These are phyloP conservation scores for Murina feae DNA, from an alignment of 2,113 vertebrate genomes.

Conservation along the genomic window DNA sequence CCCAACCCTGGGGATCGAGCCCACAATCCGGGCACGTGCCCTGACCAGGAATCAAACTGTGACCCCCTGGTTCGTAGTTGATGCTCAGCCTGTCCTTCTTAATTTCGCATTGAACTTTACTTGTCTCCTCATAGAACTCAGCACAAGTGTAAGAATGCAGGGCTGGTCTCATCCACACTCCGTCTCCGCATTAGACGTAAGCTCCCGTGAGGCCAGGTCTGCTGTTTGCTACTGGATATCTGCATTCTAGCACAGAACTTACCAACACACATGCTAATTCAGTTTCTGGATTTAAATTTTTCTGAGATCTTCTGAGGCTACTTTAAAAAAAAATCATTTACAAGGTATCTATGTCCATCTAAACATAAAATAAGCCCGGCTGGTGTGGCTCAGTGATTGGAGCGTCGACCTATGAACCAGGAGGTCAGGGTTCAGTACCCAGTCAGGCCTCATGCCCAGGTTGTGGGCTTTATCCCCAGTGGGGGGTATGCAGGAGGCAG, in stretches of 20 bases:
- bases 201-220: neutral
- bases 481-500: too few relatives aligned
- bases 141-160: too few relatives aligned
- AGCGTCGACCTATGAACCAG: too few relatives aligned
- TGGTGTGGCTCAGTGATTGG: too few relatives aligned
- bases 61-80: too few relatives aligned
- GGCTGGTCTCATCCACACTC: neutral
- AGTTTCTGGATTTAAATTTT: neutral
- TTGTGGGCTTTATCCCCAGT: too few relatives aligned
- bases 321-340: neutral
- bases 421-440: too few relatives aligned
- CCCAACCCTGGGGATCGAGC: too few relatives aligned
- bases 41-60: too few relatives aligned
- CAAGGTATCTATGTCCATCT: neutral
- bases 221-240: neutral
- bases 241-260: neutral
- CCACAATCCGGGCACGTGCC: too few relatives aligned
- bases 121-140: neutral
- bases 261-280: neutral
- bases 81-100: neutral
- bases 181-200: fast-evolving
- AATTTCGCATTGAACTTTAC: fast-evolving
- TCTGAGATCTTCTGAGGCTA: neutral
- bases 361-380: neutral
- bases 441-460: too few relatives aligned